Evolutionary conservation across 2,888 invertebrate species (phyloP).

Genomic region (Ctena decussata): DNA sequence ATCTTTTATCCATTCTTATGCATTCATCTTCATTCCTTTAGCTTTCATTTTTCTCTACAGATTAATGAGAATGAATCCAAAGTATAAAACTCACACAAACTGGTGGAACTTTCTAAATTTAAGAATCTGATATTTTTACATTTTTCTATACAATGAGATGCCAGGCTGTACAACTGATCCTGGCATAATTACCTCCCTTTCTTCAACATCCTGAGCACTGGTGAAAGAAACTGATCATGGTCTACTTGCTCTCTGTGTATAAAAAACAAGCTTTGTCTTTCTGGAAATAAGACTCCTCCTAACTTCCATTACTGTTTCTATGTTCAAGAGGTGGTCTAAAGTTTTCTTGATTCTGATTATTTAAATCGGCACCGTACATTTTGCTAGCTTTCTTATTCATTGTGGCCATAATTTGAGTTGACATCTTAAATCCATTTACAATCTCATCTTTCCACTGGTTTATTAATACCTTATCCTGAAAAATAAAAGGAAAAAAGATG

Average conservation of each 20-base stretch:
- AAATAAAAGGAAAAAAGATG: conserved; percentile 33
- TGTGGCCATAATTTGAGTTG: conserved; percentile 97
- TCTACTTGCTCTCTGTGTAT: background rate
- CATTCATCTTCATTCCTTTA: too few species aligned
- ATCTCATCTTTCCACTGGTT: conserved; percentile 99
- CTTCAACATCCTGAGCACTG: conserved; percentile 15
- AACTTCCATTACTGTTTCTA: conserved; percentile 83
- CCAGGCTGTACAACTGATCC: too few species aligned
- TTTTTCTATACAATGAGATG: too few species aligned
- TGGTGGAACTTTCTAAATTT: too few species aligned
- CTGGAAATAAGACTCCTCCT: conserved; percentile 33
- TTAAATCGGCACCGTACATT: conserved; percentile 95
- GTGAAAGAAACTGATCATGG: background rate
- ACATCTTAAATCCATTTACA: conserved; percentile 97
- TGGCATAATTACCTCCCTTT: too few species aligned
- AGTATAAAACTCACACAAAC: too few species aligned
- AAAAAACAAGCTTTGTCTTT: background rate
- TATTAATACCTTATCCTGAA: conserved; percentile 96
- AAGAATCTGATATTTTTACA: too few species aligned
- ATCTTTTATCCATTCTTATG: too few species aligned
- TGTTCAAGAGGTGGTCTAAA: conserved; percentile 83
- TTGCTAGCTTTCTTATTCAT: conserved; percentile 99
- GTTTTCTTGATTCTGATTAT: conserved; percentile 79
- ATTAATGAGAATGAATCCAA: too few species aligned
- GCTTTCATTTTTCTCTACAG: too few species aligned